Percentiles rank a stretch among this genome's conserved stretches.
phyloP scores from a whole-genome alignment of 1,140 invertebrate species.

The Apis cerana region DNA sequence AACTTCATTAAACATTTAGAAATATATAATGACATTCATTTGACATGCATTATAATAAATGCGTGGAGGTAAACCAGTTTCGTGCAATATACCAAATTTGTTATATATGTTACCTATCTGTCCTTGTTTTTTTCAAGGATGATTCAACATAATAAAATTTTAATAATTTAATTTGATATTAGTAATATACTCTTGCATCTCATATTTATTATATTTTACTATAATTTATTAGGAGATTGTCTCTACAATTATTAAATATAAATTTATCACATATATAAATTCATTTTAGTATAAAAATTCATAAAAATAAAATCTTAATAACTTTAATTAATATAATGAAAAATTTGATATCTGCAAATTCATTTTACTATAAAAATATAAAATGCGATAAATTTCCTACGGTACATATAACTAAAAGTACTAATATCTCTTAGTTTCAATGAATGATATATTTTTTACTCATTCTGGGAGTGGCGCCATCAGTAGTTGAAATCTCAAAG shows the following conservation, averaged over 20 bases:
- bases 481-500: constrained; percentile 46
- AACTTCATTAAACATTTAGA: neutral
- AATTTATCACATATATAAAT: neutral
- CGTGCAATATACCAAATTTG: constrained; percentile 52
- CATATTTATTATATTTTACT: neutral
- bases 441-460: constrained; percentile 26
- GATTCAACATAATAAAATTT: constrained; percentile 15
- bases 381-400: neutral
- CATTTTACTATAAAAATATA: neutral
- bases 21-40: neutral
- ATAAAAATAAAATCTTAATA: neutral
- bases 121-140: constrained; percentile 50
- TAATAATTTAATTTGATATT: neutral
- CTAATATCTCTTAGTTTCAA: constrained; percentile 6
- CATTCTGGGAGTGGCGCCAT: constrained; percentile 51
- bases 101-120: constrained; percentile 13
- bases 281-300: neutral
- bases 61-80: constrained; percentile 45
- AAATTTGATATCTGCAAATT: neutral
- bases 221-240: no score
- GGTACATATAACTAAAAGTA: neutral
- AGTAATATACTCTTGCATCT: neutral
- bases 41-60: constrained; percentile 27
- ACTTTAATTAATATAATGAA: neutral
- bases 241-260: neutral